phyloP scores from a whole-genome alignment of 2,888 invertebrate genomes.

The Thyatira batis region DNA sequence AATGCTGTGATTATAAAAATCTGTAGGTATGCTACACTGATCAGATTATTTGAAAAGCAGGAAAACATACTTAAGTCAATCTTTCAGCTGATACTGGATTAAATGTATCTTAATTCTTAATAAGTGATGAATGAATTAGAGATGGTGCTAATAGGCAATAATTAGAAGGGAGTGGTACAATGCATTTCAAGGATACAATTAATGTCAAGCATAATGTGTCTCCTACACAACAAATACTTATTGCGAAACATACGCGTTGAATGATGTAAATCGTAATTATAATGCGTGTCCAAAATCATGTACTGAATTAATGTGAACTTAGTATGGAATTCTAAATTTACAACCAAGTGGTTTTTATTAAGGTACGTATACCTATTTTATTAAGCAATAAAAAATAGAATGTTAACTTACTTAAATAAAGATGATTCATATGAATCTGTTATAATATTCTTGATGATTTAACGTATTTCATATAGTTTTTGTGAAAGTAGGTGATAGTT shows the following conservation, averaged over 20 bases:
- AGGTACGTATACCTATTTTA: neutral
- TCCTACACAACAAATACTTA: conserved; percentile 64
- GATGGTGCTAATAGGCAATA: conserved; percentile 23
- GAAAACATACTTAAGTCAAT: no score
- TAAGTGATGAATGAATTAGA: conserved; percentile 2
- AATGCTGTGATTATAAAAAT: no score
- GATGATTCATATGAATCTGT: no score
- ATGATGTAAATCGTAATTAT: conserved; percentile 52
- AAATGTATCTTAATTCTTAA: no score
- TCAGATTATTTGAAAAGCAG: no score
- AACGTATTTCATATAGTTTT: no score
- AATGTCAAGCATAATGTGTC: conserved; percentile 61
- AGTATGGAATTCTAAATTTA: conserved; percentile 4
- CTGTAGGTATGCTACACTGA: no score
- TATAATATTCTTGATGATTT: no score
- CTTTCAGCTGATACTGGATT: no score
- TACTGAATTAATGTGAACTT: conserved; percentile 28
- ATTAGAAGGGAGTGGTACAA: conserved; percentile 27
- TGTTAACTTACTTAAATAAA: no score
- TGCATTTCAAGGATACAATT: conserved; percentile 36
- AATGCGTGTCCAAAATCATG: conserved; percentile 42
- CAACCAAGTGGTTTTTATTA: neutral
- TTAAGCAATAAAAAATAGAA: no score
- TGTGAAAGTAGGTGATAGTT: neutral
- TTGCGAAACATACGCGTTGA: conserved; percentile 43